phyloP scores from a whole-genome alignment of 2,888 invertebrate genomes.

The Callosobruchus maculatus region DNA sequence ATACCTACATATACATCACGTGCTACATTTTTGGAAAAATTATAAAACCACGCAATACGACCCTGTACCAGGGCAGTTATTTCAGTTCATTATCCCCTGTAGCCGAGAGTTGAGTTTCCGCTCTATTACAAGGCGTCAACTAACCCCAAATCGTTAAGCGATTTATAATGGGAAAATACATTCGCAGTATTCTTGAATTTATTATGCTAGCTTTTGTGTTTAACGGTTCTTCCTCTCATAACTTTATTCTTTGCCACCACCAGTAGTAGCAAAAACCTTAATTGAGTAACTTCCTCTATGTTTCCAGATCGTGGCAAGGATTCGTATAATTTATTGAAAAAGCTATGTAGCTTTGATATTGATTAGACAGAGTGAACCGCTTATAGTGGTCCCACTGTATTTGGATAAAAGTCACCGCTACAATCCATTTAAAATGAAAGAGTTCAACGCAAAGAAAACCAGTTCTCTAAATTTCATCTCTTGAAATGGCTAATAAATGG shows the following conservation, averaged over 20 bases:
- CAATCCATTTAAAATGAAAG: no score
- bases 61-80: neutral
- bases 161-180: conserved; percentile 45
- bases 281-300: neutral
- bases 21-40: no score
- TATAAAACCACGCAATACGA: neutral
- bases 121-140: conserved; percentile 23
- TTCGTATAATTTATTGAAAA: no score
- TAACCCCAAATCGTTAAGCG: conserved; percentile 43
- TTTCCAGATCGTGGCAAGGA: no score
- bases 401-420: no score
- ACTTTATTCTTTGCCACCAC: neutral
- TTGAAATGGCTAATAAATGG: no score
- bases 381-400: no score
- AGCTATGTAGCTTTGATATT: no score
- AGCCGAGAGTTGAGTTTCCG: conserved; percentile 3
- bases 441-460: no score
- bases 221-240: neutral
- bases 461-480: no score
- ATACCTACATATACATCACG: no score
- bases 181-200: conserved; percentile 25
- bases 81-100: neutral
- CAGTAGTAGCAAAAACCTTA: neutral
- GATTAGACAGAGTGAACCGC: no score
- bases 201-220: conserved; percentile 10